Conservation (phyloP, 1,140 invertebrate species). For the Saccostrea cuccullata region DNA sequence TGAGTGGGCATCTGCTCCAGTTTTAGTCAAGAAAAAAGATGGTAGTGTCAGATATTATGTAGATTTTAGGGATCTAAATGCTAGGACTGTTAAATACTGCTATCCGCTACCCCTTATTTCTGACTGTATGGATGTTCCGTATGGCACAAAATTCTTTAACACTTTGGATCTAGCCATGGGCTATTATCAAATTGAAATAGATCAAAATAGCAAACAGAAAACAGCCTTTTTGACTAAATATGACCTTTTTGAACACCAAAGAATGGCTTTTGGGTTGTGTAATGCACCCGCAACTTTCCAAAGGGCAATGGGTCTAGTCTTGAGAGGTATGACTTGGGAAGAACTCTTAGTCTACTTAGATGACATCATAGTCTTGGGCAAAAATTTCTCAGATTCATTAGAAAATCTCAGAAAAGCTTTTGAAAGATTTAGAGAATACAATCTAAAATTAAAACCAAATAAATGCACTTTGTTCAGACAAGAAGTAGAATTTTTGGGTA, state of each 20-base stretch:
- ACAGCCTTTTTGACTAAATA: conserved; percentile 57
- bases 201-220: conserved; percentile 50
- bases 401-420: conserved; percentile 20
- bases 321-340: conserved; percentile 38
- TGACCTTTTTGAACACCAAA: conserved; percentile 43
- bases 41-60: conserved; percentile 77
- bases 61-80: conserved; percentile 80
- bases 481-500: conserved; percentile 13
- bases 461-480: neutral
- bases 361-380: conserved; percentile 40
- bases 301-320: conserved; percentile 27
- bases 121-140: neutral
- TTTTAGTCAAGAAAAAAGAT: conserved; percentile 80
- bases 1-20: conserved; percentile 57
- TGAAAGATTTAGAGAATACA: conserved; percentile 31
- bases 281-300: conserved; percentile 48
- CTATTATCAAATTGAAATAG: conserved; percentile 54
- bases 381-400: neutral
- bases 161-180: conserved; percentile 46
- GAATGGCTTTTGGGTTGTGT: conserved; percentile 59
- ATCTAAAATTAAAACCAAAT: conserved; percentile 37
- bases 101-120: conserved; percentile 79
- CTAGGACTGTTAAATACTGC: conserved; percentile 75
- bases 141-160: conserved; percentile 38
- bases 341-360: too few species aligned